phyloP scores from a whole-genome alignment of 2,888 invertebrate genomes.

The Chrysopilus asiliformis region DNA sequence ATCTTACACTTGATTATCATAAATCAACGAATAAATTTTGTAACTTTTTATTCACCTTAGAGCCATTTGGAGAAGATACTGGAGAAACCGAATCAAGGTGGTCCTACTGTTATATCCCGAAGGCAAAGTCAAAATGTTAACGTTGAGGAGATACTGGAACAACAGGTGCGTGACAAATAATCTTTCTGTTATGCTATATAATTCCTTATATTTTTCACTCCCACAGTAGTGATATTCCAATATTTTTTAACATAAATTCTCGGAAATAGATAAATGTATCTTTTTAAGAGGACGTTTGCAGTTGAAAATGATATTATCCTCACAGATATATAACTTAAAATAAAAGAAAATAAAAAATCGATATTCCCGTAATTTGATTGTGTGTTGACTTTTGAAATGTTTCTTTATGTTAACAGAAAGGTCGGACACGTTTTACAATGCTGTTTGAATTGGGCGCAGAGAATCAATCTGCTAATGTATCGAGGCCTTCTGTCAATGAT shows the following conservation, averaged over 20 bases:
- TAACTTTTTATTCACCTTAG: no score
- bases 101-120: conserved; percentile 32
- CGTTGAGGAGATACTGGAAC: conserved; percentile 50
- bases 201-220: not conserved
- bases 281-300: no score
- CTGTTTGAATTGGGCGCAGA: conserved; percentile 71
- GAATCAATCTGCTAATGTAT: conserved; percentile 50
- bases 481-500: conserved; percentile 46
- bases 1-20: no score
- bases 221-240: not conserved
- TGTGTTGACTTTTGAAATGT: not conserved
- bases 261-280: no score
- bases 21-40: no score
- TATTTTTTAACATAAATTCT: no score
- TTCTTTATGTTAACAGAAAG: conserved; percentile 23
- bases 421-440: conserved; percentile 58
- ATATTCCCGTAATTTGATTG: no score
- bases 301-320: no score
- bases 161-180: conserved; percentile 40
- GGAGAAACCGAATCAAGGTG: conserved; percentile 56
- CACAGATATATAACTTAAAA: no score
- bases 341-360: no score
- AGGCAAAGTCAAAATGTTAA: conserved; percentile 49
- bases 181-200: no score
- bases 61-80: conserved; percentile 78